Evolutionary conservation across 1,140 invertebrate genomes (phyloP), one percentile per base, ranked within the genome.

Genomic region (Rhagoletis zephyria): DNA sequence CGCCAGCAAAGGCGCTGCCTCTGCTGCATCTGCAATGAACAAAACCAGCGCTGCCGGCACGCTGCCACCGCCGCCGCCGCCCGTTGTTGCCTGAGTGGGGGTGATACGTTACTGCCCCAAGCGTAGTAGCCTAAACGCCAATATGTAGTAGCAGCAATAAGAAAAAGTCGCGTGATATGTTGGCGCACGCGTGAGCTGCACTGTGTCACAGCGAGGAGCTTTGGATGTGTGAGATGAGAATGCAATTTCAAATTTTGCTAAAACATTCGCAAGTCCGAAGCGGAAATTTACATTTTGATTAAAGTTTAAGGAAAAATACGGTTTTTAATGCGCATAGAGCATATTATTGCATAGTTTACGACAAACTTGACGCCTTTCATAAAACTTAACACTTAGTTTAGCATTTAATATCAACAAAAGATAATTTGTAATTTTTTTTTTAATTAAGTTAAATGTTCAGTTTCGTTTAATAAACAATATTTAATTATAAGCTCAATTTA

Each of bases 71-170:
- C 74, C 64, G 59, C 90, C 90, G 86, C 91, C 91, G 48, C 91
- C 91, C 65, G 91, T 92, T 88, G 91, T 92, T 92, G 91, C 91
- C 91, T 92, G 91, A 92, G 91, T 92, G 90, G 91, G 91, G 91
- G 91, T 92, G 88, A 92, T 92, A 90, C 91, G 91, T 90, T 92
- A 91, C 90, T 92, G 90, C 90, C 91, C 90, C 85, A 92, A 92
- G 86, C 91, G 90, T 89, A 91, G 90, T 89, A 85, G 90, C 88
- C 74, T 90, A 90, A 91, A 91, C 90, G 90, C 91, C 89, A 89
- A 91, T 86, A 90, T 92, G 88, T 91, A 91, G 89, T 91, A 90
- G 90, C 87, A 88, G 61, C 61, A 14, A n/a, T 14, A 63, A 30
- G 30, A 63, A 7, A 63, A 63, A 1, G 61, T 30, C 30, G 30